Base-by-base conservation (phyloP, 1,140 invertebrate genomes). In the Parapsyche elsis region DNA sequence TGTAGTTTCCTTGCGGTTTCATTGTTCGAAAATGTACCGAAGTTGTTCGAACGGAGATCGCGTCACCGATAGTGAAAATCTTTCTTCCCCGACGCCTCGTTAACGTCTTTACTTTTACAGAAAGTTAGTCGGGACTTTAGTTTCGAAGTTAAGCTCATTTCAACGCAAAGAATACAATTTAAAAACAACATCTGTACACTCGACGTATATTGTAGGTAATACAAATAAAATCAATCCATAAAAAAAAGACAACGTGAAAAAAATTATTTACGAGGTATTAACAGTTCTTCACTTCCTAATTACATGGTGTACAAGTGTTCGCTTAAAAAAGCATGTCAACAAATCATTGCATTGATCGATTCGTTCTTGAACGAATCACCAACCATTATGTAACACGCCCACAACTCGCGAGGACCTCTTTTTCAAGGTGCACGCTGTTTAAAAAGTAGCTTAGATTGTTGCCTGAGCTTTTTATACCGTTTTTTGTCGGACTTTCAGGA, bases 261-360 rank as follows among this genome's bases (percentile, higher is more conserved):
- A n/a, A 16, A 2, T 5, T 5, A 57, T 57, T 61, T 61, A 61
- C 57, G 57, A 9, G 9, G 14, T 21, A 19, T 61, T 61, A 61
- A 61, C 57, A 21, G 57, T 19, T 61, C 21, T 61, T 61, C 57
- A 61, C 57, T 61, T 61, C 57, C 57, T 61, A 61, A 61, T 61
- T 61, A 61, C 9, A 61, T 16, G 30, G 30, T 38, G n/a, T n/a
- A n/a, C 7, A 38, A 38, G 30, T 38, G 30, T 38, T 38, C 30
- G 30, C 7, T 19, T 19, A 61, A 61, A 61, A 61, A 61, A 61
- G 21, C 14, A 2, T 61, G 57, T 61, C 57, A 61, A 61, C 57
- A 61, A 61, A 61, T 61, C 57, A 61, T 19, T 61, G 57, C 57
- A 61, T 19, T 61, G 57, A 61, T 61, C 57, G 57, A 61, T 61